Evolutionary conservation across 1,140 invertebrate species (phyloP).

Genomic region (Drosophila leontia): DNA sequence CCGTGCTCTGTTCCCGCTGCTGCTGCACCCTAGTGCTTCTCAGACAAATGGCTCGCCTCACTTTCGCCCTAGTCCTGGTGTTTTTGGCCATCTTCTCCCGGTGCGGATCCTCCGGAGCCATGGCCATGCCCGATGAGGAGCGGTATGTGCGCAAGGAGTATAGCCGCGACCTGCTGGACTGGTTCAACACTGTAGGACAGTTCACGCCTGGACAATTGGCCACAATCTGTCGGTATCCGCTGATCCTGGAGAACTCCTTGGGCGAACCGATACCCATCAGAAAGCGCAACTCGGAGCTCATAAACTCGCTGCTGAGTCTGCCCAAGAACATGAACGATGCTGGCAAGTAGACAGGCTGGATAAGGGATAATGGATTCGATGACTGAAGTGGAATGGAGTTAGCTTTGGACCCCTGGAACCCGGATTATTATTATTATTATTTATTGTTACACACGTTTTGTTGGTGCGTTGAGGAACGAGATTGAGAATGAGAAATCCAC

Average conservation of each 20-base stretch:
- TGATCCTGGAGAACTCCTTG: constrained; percentile 59
- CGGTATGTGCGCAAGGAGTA: constrained; percentile 83
- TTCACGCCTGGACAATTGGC: constrained; percentile 50
- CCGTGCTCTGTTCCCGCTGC: constrained; percentile 35
- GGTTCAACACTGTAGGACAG: constrained; percentile 63
- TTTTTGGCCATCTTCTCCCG: constrained; percentile 33
- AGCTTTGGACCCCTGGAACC: constrained; percentile 23
- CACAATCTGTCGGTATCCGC: constrained; percentile 65
- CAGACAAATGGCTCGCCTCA: constrained; percentile 43
- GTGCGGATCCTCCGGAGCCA: constrained; percentile 12
- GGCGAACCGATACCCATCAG: constrained; percentile 63
- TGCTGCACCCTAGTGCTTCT: background rate
- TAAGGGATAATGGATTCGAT: background rate
- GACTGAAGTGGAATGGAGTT: background rate
- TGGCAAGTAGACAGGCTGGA: constrained; percentile 85
- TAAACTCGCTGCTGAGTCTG: constrained; percentile 89
- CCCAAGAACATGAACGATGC: constrained; percentile 90
- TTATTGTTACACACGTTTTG: constrained; percentile 7
- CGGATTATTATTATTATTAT: constrained; percentile 26
- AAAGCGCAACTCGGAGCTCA: constrained; percentile 91
- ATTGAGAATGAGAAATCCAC: constrained; percentile 11
- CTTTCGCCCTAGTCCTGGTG: constrained; percentile 28
- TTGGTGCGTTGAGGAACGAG: constrained; percentile 7
- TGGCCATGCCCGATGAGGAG: constrained; percentile 80
- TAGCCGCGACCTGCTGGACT: constrained; percentile 73